Evolutionary conservation across 1,140 invertebrate species (phyloP), one percentile per base, ranked within the genome.

Genomic region (Calliphora vicina): DNA sequence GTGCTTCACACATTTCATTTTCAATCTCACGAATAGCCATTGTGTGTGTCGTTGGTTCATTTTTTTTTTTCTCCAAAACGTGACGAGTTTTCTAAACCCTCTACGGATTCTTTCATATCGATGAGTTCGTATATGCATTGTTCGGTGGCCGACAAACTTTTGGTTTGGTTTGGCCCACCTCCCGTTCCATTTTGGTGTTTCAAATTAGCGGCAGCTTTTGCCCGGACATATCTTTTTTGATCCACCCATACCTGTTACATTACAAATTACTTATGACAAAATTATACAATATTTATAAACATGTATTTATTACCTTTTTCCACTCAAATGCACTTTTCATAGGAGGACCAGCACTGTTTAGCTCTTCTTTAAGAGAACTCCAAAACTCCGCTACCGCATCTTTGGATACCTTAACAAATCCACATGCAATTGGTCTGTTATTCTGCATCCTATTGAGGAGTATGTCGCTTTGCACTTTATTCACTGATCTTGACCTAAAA

Each of bases 401-500:
- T 50, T 45, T 80, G 10, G 27, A n/a, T 5, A 25, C 1, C 13
- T 80, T 80, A 45, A 35, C 27, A 45, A 80, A 80, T 25, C 76
- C 42, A 13, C 76, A 25, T 2, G 76, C 76, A 50, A 80, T 80
- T n/a, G 26, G 3, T 80, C 15, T 29, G 42, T 80, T 80, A 43
- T 42, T 35, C 45, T 80, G 27, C 76, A 80, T 80, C 23, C 8
- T 25, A n/a, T 50, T 42, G 12, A 80, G 43, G 10, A 78, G 8
- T n/a, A 78, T 17, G 13, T 78, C n/a, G n/a, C n/a, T n/a, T n/a
- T n/a, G n/a, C 27, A n/a, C 20, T 80, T 80, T 80, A 42, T 80
- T 80, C 17, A 61, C 17, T 17, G 13, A 17, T 61, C 50, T 61
- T 61, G 50, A 61, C 50, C 17, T n/a, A n/a, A n/a, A 17, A 61